Evolutionary conservation across 2,888 invertebrate genomes (phyloP).

Genomic region (Sclerodermus sp.): DNA sequence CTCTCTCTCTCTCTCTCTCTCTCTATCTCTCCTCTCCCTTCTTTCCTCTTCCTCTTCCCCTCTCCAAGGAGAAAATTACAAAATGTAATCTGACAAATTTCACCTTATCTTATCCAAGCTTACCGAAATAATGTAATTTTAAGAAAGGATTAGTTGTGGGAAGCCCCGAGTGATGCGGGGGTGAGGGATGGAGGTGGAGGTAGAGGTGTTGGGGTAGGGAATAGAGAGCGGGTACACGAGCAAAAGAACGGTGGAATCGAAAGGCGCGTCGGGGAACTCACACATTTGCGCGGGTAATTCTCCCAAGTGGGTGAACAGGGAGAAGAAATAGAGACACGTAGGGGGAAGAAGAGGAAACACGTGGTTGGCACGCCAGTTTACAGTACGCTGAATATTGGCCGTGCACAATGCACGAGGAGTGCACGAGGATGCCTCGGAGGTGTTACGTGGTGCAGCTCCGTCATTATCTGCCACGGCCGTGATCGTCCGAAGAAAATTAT

Average conservation of each 20-base stretch:
- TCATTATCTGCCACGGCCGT: constrained; percentile 46
- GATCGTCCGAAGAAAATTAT: constrained; percentile 51
- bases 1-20: too few species aligned
- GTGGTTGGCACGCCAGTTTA: constrained; percentile 26
- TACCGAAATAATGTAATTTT: too few species aligned
- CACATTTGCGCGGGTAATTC: background rate
- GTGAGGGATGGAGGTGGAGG: too few species aligned
- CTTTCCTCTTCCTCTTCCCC: too few species aligned
- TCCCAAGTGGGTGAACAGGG: background rate
- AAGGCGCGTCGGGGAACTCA: background rate
- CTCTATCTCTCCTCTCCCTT: too few species aligned
- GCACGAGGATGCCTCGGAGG: constrained; percentile 43
- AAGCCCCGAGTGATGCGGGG: too few species aligned
- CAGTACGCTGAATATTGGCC: constrained; percentile 16
- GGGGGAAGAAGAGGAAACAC: constrained; percentile 2
- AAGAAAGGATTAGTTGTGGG: too few species aligned
- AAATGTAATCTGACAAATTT: too few species aligned
- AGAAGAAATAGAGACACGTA: background rate
- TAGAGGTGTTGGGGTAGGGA: constrained; percentile 22
- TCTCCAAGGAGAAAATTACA: too few species aligned
- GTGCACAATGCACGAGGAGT: constrained; percentile 22
- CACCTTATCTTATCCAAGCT: too few species aligned
- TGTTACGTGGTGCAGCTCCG: constrained; percentile 50
- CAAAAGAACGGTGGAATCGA: background rate
- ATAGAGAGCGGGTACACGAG: constrained; percentile 1